Percentiles rank a stretch among this genome's conserved stretches.
phyloP scores from a whole-genome alignment of 37 sponge, comb jelly and placozoan genomes.

The Hormiphora californensis region DNA sequence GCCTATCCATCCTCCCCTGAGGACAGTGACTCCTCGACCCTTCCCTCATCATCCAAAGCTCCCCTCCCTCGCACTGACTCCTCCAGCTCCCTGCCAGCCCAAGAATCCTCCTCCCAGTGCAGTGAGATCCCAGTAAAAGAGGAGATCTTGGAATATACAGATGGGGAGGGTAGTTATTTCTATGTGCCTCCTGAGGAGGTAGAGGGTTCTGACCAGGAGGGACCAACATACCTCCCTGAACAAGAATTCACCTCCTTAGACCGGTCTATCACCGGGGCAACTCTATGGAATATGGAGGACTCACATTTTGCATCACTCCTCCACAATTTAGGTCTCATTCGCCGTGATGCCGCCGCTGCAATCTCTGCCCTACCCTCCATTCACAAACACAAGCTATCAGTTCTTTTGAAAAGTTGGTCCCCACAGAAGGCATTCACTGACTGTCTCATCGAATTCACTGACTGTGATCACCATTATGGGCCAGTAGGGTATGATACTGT shows the following conservation, averaged over 20 bases:
- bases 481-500: constrained; percentile 41
- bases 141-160: constrained; percentile 34
- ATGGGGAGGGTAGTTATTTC: constrained; percentile 41
- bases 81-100: too few relatives aligned
- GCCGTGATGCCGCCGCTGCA: constrained; percentile 15
- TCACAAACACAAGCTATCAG: constrained; percentile 14
- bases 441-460: constrained; percentile 32
- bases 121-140: too few relatives aligned
- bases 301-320: constrained; percentile 1
- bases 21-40: too few relatives aligned
- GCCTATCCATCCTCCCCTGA: constrained; percentile 52
- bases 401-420: constrained; percentile 43
- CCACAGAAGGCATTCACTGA: constrained; percentile 26
- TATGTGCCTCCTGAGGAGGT: constrained; percentile 47
- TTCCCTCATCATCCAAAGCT: neutral
- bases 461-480: constrained; percentile 42
- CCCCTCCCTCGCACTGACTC: constrained; percentile 12
- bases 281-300: constrained; percentile 18
- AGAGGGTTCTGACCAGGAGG: neutral
- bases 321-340: constrained; percentile 42
- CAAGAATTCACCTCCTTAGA: constrained; percentile 17
- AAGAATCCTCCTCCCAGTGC: too few relatives aligned
- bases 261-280: neutral
- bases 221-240: constrained; percentile 28
- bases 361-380: constrained; percentile 4